These are phyloP conservation scores for Anoura caudifer DNA, from an alignment of 2,113 vertebrate genomes.

Conservation along the genomic window DNA sequence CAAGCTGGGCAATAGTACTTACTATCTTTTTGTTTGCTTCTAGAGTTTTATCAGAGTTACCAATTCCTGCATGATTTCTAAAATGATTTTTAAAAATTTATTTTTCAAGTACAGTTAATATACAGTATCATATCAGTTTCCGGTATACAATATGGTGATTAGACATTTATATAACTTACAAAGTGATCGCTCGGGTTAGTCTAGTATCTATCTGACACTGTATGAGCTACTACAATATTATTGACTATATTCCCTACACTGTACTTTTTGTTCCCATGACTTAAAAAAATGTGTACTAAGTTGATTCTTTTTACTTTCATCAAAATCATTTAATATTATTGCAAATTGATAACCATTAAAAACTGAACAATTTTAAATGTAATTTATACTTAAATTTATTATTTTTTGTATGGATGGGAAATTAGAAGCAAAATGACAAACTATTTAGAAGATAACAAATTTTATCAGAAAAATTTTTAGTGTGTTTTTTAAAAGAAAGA, in stretches of 20 bases:
- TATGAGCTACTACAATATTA: neutral
- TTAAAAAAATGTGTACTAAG: neutral
- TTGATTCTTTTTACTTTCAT: neutral
- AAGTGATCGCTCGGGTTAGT: too few relatives aligned
- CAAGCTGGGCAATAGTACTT: neutral
- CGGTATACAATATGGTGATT: neutral
- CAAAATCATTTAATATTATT: neutral
- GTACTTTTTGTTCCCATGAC: neutral
- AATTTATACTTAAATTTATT: neutral
- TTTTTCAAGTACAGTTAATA: neutral
- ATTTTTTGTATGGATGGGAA: neutral
- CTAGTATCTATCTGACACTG: neutral
- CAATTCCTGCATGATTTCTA: neutral
- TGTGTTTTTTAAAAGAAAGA: neutral
- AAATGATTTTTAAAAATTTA: neutral
- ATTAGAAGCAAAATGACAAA: neutral
- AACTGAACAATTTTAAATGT: neutral
- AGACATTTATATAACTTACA: neutral
- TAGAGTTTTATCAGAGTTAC: constrained; percentile 14
- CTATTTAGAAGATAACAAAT: neutral
- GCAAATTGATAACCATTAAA: neutral
- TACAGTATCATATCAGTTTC: neutral
- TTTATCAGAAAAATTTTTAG: neutral
- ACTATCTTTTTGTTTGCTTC: neutral
- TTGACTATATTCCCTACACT: neutral